phyloP scores from a whole-genome alignment of 2,797 vertebrate genomes.

The Neopelma chrysocephalum region DNA sequence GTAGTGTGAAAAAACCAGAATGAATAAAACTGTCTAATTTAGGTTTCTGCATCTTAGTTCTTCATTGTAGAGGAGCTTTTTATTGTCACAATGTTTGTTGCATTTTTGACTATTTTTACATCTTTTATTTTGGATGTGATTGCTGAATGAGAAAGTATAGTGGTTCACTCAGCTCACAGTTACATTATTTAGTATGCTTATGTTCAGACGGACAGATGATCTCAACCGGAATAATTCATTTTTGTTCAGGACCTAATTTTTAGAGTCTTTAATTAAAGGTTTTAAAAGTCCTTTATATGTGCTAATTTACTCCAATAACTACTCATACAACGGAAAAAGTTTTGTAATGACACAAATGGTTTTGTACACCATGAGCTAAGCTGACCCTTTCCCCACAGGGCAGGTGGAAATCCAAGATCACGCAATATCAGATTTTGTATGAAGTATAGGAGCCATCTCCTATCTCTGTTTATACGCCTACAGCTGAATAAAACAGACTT shows the following conservation, averaged over 20 bases:
- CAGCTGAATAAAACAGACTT: not conserved
- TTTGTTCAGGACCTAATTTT: not conserved
- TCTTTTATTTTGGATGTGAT: not conserved
- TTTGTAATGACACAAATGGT: not conserved
- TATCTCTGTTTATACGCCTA: not conserved
- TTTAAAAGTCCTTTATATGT: not conserved
- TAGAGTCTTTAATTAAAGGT: not conserved
- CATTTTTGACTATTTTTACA: not conserved
- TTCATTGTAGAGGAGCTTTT: not conserved
- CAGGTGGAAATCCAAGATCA: not conserved
- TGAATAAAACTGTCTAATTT: not conserved
- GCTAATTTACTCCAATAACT: not conserved
- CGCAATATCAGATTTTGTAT: not conserved
- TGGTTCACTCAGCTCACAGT: not conserved
- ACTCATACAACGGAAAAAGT: not conserved
- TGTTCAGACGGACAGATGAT: not conserved
- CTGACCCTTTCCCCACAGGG: not conserved
- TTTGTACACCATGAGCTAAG: not conserved
- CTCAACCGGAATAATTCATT: not conserved
- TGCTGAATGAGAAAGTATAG: not conserved
- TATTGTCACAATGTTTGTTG: rapidly evolving
- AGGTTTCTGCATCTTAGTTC: not conserved
- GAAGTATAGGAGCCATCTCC: not conserved
- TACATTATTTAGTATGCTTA: not conserved
- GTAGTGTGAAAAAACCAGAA: not conserved